Evolutionary conservation across 2,797 vertebrate genomes (phyloP).

Genomic region (Poliocrania exsul): DNA sequence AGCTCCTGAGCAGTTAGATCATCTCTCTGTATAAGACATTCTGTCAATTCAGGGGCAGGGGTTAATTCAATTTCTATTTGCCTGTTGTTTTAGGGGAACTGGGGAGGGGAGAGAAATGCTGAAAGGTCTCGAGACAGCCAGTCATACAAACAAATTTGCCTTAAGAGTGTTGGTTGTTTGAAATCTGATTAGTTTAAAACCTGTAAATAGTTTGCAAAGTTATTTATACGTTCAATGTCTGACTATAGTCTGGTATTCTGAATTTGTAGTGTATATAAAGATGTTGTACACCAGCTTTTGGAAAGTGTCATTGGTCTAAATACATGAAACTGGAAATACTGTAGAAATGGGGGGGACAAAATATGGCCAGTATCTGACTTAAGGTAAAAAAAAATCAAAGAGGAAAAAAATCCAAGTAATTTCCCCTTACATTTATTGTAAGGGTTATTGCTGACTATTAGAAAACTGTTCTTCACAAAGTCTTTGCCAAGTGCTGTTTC

Average conservation of each 20-base stretch:
- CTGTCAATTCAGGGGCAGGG: neutral
- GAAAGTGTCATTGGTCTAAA: slow-evolving; percentile 24
- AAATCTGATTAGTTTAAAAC: slow-evolving; percentile 47
- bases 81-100: neutral
- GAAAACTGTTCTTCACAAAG: neutral
- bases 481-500: slow-evolving; percentile 15
- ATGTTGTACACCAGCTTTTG: slow-evolving; percentile 46
- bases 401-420: neutral
- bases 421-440: neutral
- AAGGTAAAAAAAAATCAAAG: neutral
- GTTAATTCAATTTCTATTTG: neutral
- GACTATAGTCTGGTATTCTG: slow-evolving; percentile 40
- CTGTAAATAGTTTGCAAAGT: slow-evolving; percentile 67
- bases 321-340: neutral
- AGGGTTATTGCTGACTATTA: neutral
- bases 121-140: neutral
- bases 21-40: neutral
- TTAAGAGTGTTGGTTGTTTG: slow-evolving; percentile 54
- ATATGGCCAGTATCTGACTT: neutral
- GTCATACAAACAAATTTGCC: slow-evolving; percentile 45
- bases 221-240: slow-evolving; percentile 64
- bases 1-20: neutral
- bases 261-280: slow-evolving; percentile 64
- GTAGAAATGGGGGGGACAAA: neutral
- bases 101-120: neutral